These are phyloP conservation scores for Orussus abietinus DNA, from an alignment of 1,140 invertebrate species.

Conservation along the genomic window DNA sequence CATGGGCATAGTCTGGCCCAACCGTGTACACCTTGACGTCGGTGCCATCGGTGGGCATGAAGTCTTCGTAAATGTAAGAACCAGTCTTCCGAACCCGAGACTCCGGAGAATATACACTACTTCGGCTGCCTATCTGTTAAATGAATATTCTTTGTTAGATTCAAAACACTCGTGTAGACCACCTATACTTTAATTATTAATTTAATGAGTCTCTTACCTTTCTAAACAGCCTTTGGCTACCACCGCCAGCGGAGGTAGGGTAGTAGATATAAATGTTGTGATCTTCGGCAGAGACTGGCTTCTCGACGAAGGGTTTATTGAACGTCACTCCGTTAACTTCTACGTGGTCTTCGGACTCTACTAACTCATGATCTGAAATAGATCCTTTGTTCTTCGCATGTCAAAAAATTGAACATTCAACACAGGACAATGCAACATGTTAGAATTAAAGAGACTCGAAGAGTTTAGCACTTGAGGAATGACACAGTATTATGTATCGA, in stretches of 20 bases:
- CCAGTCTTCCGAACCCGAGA: slow-evolving; percentile 94
- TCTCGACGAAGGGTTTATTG: slow-evolving; percentile 99
- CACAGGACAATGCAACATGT: neutral
- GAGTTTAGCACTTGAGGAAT: too few relatives aligned
- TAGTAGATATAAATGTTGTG: slow-evolving; percentile 99
- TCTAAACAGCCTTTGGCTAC: slow-evolving; percentile 93
- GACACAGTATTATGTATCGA: too few relatives aligned
- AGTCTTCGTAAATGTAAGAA: slow-evolving; percentile 99
- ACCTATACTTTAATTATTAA: neutral
- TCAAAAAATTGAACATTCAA: slow-evolving; percentile 24
- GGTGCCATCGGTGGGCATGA: slow-evolving; percentile 98
- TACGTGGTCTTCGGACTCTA: slow-evolving; percentile 97
- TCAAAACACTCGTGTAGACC: slow-evolving; percentile 6
- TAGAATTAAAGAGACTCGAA: too few relatives aligned
- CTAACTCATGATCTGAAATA: slow-evolving; percentile 79
- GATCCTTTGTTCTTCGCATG: slow-evolving; percentile 25
- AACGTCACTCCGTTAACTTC: slow-evolving; percentile 97
- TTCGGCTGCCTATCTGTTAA: slow-evolving; percentile 91
- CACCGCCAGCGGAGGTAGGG: slow-evolving; percentile 95
- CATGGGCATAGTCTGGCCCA: slow-evolving; percentile 98
- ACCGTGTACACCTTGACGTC: slow-evolving; percentile 80
- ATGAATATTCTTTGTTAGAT: neutral
- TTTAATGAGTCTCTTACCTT: slow-evolving; percentile 66
- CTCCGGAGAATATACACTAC: slow-evolving; percentile 96
- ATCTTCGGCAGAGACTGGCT: slow-evolving; percentile 97